phyloP scores from a whole-genome alignment of 2,113 vertebrate genomes.

The Mastomys natalensis region DNA sequence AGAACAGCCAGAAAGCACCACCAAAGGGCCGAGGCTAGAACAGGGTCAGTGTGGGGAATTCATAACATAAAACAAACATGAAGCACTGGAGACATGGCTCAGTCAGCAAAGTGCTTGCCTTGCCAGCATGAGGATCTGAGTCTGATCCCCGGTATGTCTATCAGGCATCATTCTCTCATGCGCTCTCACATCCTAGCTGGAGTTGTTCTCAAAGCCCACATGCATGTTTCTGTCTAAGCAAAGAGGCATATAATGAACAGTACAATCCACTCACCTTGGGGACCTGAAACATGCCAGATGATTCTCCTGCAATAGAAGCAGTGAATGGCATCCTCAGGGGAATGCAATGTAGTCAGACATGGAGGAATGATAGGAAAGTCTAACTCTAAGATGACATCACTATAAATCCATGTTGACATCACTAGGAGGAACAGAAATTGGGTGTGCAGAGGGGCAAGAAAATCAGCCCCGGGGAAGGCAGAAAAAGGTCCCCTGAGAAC shows the following conservation, averaged over 20 bases:
- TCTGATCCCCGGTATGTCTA: background rate
- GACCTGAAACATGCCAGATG: background rate
- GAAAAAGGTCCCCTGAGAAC: background rate
- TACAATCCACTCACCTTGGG: background rate
- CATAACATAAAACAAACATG: background rate
- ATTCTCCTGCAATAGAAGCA: background rate
- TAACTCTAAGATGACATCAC: too few relatives aligned
- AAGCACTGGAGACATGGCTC: background rate
- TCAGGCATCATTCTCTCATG: background rate
- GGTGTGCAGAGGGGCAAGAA: background rate
- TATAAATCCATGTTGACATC: background rate
- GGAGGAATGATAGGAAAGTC: background rate
- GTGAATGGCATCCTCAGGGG: background rate
- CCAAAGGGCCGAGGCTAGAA: background rate
- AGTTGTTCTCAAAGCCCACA: background rate
- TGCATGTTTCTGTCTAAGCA: background rate
- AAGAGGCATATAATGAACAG: background rate
- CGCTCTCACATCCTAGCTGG: background rate
- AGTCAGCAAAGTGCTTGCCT: background rate
- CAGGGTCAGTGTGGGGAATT: background rate
- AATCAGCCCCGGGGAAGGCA: background rate
- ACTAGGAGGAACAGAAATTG: too few relatives aligned
- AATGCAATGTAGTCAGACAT: background rate
- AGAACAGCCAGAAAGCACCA: background rate
- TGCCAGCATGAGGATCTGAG: too few relatives aligned